Conservation (phyloP, 1,140 invertebrate species). For the Probaryconus sp. region DNA sequence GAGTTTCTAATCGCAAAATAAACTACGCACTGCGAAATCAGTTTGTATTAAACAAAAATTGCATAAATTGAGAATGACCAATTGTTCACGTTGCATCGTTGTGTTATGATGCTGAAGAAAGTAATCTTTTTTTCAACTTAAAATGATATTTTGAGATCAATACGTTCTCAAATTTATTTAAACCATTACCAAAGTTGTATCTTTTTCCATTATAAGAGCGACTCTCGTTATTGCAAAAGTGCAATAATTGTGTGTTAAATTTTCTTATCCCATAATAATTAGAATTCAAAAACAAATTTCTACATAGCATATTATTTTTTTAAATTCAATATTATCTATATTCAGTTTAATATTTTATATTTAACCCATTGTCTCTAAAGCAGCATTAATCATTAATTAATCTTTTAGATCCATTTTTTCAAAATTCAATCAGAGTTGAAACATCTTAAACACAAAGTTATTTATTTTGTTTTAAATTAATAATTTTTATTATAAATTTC, state of each 20-base stretch:
- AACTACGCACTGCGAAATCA: too few species aligned
- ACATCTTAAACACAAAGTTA: too few species aligned
- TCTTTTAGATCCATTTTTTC: too few species aligned
- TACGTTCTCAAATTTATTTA: conserved; percentile 12
- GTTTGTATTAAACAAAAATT: conserved; percentile 8
- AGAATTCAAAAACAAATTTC: too few species aligned
- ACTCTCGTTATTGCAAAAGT: conserved; percentile 8
- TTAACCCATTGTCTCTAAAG: too few species aligned
- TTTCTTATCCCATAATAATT: conserved; percentile 10
- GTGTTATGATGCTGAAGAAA: conserved; percentile 42
- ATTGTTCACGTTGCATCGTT: conserved; percentile 40
- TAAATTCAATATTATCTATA: too few species aligned
- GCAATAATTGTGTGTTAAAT: conserved; percentile 26
- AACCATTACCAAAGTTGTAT: conserved; percentile 41
- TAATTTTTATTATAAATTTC: conserved; percentile 35
- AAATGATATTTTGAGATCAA: too few species aligned
- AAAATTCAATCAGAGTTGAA: too few species aligned
- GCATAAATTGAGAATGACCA: neutral
- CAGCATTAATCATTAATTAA: too few species aligned
- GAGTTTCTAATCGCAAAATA: too few species aligned
- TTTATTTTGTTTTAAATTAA: conserved; percentile 29
- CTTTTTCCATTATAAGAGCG: conserved; percentile 21
- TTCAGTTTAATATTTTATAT: too few species aligned
- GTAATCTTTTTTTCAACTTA: conserved; percentile 40
- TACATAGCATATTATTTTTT: too few species aligned